Evolutionary conservation across 1,140 invertebrate species (phyloP).

Genomic region (Chionoecetes opilio): DNA sequence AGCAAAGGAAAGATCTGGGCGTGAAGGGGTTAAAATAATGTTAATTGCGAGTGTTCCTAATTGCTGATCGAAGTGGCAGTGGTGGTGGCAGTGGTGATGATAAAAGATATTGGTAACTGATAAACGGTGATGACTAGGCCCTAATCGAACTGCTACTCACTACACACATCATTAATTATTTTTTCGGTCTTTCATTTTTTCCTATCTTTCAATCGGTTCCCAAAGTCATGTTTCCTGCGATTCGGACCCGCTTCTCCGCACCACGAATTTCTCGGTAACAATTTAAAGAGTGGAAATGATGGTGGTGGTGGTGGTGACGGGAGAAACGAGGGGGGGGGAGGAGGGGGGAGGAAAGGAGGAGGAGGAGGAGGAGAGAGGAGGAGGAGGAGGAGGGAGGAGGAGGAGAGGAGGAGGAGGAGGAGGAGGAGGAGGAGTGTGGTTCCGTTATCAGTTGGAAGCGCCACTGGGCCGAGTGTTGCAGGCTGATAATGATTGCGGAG

Average conservation of each 20-base stretch:
- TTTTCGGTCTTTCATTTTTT: too few species aligned
- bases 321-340: neutral
- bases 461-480: neutral
- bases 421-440: slow-evolving; percentile 24
- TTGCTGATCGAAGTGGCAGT: too few species aligned
- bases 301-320: neutral
- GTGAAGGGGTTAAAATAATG: too few species aligned
- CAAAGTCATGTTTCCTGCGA: neutral
- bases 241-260: neutral
- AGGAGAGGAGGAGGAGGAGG: neutral
- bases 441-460: slow-evolving; percentile 2
- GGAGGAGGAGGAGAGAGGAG: neutral
- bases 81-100: neutral
- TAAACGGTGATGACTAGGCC: neutral
- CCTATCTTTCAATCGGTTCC: too few species aligned
- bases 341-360: neutral
- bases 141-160: neutral
- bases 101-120: slow-evolving; percentile 21
- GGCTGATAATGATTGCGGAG: neutral
- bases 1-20: too few species aligned
- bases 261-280: neutral
- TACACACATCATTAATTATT: neutral
- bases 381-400: neutral
- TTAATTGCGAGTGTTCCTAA: too few species aligned
- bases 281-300: neutral